These are phyloP conservation scores for Cantharis rustica DNA, from an alignment of 2,888 invertebrate species.

Conservation along the genomic window DNA sequence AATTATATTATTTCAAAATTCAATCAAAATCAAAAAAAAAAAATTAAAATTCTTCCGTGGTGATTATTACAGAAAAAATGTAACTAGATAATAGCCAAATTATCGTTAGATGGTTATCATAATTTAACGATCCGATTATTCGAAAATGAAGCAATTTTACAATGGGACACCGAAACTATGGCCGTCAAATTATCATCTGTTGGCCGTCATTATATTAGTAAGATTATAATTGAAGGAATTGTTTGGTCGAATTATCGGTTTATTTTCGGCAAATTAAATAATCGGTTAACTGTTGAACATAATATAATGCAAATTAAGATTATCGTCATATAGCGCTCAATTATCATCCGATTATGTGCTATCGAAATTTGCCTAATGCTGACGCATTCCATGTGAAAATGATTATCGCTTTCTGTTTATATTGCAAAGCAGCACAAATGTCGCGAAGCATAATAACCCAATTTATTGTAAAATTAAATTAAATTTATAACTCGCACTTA, in stretches of 20 bases:
- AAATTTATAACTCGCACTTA: neutral
- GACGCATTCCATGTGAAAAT: neutral
- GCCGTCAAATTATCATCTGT: neutral
- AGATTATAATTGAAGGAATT: neutral
- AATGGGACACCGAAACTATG: neutral
- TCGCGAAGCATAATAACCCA: neutral
- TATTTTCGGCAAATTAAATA: neutral
- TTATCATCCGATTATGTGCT: neutral
- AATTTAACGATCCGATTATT: neutral
- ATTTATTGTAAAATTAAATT: neutral
- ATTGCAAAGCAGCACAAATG: neutral
- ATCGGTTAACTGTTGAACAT: neutral
- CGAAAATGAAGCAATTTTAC: neutral
- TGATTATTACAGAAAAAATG: neutral
- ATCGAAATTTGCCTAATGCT: neutral
- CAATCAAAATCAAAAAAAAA: no score
- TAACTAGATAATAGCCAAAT: neutral
- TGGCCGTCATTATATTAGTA: no score
- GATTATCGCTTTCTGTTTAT: neutral
- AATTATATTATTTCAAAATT: no score
- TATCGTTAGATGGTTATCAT: neutral
- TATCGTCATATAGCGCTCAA: neutral
- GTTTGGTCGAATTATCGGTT: neutral
- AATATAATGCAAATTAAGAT: neutral
- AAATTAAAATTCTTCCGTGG: no score